Base-by-base conservation (phyloP, 1,140 invertebrate species). In the Lycorma delicatula region DNA sequence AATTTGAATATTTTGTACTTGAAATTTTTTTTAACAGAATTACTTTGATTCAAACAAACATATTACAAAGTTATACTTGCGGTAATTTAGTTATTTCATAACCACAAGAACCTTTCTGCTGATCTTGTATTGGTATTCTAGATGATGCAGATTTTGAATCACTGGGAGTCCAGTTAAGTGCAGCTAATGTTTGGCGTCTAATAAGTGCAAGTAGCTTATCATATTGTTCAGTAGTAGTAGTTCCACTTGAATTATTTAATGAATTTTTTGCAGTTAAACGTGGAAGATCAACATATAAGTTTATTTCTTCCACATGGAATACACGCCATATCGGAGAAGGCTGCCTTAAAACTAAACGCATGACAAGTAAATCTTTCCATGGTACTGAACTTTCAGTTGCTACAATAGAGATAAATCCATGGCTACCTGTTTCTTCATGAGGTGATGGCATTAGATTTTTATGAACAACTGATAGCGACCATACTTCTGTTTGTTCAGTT, bases 311-410 rank as follows among this genome's bases (percentile, higher is more conserved):
- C 18, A 79, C 63, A 36, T 70, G 70, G 63, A 79, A 80, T 34
- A 75, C 74, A 54, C 74, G 74, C 77, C 77, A 80, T 1, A 74
- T 70, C 11, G 74, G 72, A 3, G 78, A 79, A 1, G 78, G 78
- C 59, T 80, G 78, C 38, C 73, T 70, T 26, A 79, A 66, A 46
- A 79, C 72, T 13, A 79, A 61, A 22, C 76, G 59, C 53, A 79
- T 59, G 6, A 68, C 67, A 1, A 67, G 47, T 5, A 73, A 63
- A 41, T 67, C 64, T 38, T 64, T 57, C 68, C 67, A 71, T 9
- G 70, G 65, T 13, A 70, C 60, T 3, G 62, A 44, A 55, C 71
- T 72, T 58, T 78, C 74, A 64, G 74, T 74, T 11, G 68, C 68
- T 3, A 68, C 70, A 26, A 78, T 67, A 26, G 70, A 72, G 48